Evolutionary conservation across 2,797 vertebrate species (phyloP).

Genomic region (Parauchenoglanis punctatus): DNA sequence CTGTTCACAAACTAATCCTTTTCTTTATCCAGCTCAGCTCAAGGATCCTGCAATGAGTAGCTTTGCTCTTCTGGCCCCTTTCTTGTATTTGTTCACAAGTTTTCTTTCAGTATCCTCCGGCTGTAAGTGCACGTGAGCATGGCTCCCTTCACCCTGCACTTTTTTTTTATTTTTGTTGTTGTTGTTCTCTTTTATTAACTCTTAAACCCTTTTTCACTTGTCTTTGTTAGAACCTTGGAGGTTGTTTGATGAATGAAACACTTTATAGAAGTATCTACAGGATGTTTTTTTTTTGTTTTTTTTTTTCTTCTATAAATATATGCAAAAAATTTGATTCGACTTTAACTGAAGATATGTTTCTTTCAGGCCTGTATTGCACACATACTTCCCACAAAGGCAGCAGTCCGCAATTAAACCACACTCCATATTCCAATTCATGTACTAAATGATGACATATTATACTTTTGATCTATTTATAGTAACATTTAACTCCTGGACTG

Average conservation of each 20-base stretch:
- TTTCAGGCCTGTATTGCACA: neutral
- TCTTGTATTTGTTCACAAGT: conserved; percentile 45
- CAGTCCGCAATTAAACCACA: neutral
- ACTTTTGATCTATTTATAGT: too few relatives aligned
- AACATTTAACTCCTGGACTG: too few relatives aligned
- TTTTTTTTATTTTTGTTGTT: neutral
- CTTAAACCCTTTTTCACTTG: neutral
- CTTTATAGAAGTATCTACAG: neutral
- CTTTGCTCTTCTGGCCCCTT: conserved; percentile 16
- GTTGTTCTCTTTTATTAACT: neutral
- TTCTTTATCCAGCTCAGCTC: conserved; percentile 68
- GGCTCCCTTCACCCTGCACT: neutral
- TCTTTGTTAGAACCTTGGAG: neutral
- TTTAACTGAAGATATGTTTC: neutral
- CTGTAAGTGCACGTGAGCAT: conserved; percentile 40
- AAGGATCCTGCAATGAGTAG: conserved; percentile 59
- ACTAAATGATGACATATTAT: neutral
- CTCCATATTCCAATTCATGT: neutral
- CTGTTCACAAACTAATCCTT: conserved; percentile 69
- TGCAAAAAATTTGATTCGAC: too few relatives aligned
- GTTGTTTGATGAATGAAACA: neutral
- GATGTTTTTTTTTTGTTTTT: neutral
- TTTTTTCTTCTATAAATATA: neutral
- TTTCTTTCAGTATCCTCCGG: conserved; percentile 49
- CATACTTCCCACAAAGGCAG: neutral